phyloP scores from a whole-genome alignment of 2,797 vertebrate genomes.

The Sebastes iracundus region DNA sequence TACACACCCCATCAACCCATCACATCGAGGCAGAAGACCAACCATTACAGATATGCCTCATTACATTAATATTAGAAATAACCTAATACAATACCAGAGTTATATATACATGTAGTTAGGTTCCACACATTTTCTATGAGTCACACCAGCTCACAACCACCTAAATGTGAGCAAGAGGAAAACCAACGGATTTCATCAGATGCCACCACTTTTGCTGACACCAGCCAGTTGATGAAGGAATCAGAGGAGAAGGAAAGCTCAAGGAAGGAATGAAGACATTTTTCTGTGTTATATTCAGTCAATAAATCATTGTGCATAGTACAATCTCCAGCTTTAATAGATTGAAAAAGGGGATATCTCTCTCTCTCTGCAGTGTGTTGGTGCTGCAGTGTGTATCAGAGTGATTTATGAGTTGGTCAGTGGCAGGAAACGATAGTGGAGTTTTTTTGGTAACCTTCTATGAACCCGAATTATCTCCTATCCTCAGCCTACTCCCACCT shows the following conservation, averaged over 20 bases:
- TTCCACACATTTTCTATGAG: neutral
- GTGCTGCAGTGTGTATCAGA: neutral
- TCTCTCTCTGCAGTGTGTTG: neutral
- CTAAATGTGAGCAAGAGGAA: neutral
- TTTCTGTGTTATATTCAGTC: neutral
- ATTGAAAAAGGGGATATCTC: neutral
- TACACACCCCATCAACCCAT: neutral
- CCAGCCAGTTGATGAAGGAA: neutral
- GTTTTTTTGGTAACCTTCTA: neutral
- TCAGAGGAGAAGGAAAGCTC: neutral
- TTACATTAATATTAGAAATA: neutral
- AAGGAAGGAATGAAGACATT: neutral
- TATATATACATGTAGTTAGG: neutral
- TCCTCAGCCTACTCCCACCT: neutral
- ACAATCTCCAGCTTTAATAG: neutral
- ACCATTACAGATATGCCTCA: neutral
- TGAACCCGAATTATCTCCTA: neutral
- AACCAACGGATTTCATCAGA: neutral
- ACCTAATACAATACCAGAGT: neutral
- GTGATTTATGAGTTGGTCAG: constrained; percentile 15
- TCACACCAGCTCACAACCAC: too few relatives aligned
- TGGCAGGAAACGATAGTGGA: neutral
- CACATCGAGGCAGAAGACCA: neutral
- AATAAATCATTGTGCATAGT: neutral
- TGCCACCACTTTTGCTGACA: neutral